Evolutionary conservation across 2,113 vertebrate species (phyloP), one percentile per base, ranked within the genome.

Genomic region (Pangasianodon gigas): DNA sequence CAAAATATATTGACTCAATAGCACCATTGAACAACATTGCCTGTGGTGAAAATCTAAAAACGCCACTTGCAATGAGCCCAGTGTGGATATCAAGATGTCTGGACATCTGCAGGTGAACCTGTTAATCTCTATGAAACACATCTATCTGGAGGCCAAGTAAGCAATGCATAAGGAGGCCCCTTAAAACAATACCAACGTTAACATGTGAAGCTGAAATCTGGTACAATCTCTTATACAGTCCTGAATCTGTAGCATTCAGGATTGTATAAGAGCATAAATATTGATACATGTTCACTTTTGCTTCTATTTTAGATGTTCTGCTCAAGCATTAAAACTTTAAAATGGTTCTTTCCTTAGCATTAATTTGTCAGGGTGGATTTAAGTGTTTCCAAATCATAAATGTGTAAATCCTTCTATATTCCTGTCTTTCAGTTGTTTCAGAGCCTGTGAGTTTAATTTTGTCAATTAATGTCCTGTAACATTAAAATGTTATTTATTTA

Each of bases 1-100:
- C 77, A 91, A 86, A 81, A 88, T 77, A 90, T 54, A 56, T 56
- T 51, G 56, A 82, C 84, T 87, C 5, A 60, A 62, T 74, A 82
- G 24, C 65, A 75, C 87, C 32, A 75, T 62, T n/a, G n/a, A 82
- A 87, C 60, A 84, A 69, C 69, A 52, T 24, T 81, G 69, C 80
- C 85, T 81, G 60, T 26, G 60, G 84, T 88, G 87, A 80, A 52
- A 62, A 81, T 44, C 46, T 84, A 84, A 86, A 75, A 86, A 88
- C 85, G 89, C 69, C 71, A 65, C 14, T 87, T 80, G 60, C 32
- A 71, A 89, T 71, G 69, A 85, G 71, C n/a, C 32, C 69, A 32
- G 7, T 14, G 71, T 60, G 79, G 18, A 52, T 26, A 60, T 83
- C 32, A 84, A 60, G 14, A 46, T 74, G 37, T 29, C 19, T 48